Base-by-base conservation (phyloP, 2,113 vertebrate species). In the Anhinga anhinga region DNA sequence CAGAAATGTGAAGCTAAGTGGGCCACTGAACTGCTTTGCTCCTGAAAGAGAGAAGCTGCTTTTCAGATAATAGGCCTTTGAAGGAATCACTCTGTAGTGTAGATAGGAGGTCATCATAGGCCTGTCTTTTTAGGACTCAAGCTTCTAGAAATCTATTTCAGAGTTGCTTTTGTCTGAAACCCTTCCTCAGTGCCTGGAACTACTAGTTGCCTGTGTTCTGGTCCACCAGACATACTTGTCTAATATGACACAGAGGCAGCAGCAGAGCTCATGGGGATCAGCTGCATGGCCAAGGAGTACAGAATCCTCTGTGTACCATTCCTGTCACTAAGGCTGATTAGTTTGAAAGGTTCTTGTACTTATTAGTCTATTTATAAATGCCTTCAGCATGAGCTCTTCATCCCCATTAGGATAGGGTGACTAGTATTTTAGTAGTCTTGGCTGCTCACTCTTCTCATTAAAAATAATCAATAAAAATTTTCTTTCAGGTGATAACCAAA, bases 181-280 rank as follows among this genome's bases (percentile, higher is more conserved):
- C 5, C 14, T 32, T 34, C 42, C 52, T 61, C 62, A 67, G 38
- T 52, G 15, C 34, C 34, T 45, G 34, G 22, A 53, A 38, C 11
- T 10, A 15, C 26, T 32, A 15, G 27, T 44, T 44, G 22, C 61
- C 29, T 13, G 6, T 25, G 13, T 40, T 67, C 29, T 20, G 22
- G 26, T 59, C 86, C 69, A 81, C 42, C 36, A n/a, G 52, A 40
- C 25, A n/a, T 4, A 50, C 3, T 73, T 4, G 0, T 44, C 69
- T 53, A 26, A 36, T 8, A 36, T 0, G 7, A 56, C 32, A 44
- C 1, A 0, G 38, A 88, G 47, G 16, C 44, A 52, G 49, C 15
- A 34, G n/a, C n/a, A 72, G 23, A 47, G 34, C 34, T 36, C 17
- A 47, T 13, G 11, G 27, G 6, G 23, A 15, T 22, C 49, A 88